Evolutionary conservation across 1,140 invertebrate species (phyloP).

Genomic region (Diorhabda sublineata): DNA sequence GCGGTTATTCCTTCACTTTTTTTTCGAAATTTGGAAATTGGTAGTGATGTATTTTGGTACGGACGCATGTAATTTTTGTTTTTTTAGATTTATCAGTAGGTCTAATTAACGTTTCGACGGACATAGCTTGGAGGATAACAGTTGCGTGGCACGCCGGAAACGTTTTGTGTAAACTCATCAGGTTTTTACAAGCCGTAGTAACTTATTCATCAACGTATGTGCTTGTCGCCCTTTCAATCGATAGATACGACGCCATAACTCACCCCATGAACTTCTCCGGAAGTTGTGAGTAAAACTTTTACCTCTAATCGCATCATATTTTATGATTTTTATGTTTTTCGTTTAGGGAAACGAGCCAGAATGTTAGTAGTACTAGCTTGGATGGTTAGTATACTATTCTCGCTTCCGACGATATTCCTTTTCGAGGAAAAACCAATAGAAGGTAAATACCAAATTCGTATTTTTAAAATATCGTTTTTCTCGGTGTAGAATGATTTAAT

Average conservation of each 20-base stretch:
- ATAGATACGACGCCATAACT: slow-evolving; percentile 91
- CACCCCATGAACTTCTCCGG: slow-evolving; percentile 92
- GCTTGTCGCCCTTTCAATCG: slow-evolving; percentile 88
- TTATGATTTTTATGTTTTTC: neutral
- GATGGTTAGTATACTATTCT: slow-evolving; percentile 78
- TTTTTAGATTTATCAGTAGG: slow-evolving; percentile 82
- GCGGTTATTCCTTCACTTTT: no score
- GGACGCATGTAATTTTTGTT: slow-evolving; percentile 4
- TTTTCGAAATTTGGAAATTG: no score
- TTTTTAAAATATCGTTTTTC: no score
- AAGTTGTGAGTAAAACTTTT: slow-evolving; percentile 71
- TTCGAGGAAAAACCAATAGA: slow-evolving; percentile 75
- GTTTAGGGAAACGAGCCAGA: slow-evolving; percentile 75
- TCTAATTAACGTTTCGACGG: slow-evolving; percentile 78
- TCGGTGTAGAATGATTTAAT: no score
- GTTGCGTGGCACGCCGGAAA: slow-evolving; percentile 83
- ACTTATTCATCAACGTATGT: slow-evolving; percentile 94
- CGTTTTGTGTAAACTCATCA: slow-evolving; percentile 81
- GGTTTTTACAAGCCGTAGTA: slow-evolving; percentile 76
- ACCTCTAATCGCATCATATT: neutral
- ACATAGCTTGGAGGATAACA: slow-evolving; percentile 83
- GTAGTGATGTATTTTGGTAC: no score
- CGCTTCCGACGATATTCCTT: slow-evolving; percentile 75
- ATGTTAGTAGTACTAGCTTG: slow-evolving; percentile 76
- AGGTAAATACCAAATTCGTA: slow-evolving; percentile 50